phyloP scores from a whole-genome alignment of 2,888 invertebrate genomes.

The Volucella bombylans region DNA sequence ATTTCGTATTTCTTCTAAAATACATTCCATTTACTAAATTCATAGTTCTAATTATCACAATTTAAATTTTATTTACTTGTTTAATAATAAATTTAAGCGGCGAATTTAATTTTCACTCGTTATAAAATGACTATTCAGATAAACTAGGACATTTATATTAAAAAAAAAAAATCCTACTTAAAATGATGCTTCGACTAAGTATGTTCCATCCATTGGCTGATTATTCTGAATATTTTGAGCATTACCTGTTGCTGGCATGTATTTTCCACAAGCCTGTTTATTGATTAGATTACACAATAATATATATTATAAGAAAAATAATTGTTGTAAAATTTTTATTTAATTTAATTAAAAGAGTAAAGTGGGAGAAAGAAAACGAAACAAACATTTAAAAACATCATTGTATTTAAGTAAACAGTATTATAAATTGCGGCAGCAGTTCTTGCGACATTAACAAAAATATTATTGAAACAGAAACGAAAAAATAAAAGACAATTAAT shows the following conservation, averaged over 20 bases:
- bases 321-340: too few relatives aligned
- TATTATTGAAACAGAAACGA: too few relatives aligned
- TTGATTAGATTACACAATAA: slow-evolving; percentile 14
- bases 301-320: neutral
- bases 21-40: slow-evolving; percentile 35
- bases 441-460: too few relatives aligned
- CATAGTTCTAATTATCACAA: slow-evolving; percentile 67
- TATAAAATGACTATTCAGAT: neutral
- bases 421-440: too few relatives aligned
- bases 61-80: slow-evolving; percentile 47
- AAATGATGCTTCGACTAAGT: slow-evolving; percentile 93
- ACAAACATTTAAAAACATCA: too few relatives aligned
- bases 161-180: slow-evolving; percentile 80
- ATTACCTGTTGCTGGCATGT: slow-evolving; percentile 92
- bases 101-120: slow-evolving; percentile 7
- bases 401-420: too few relatives aligned
- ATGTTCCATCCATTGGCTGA: slow-evolving; percentile 92
- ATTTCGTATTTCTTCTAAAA: slow-evolving; percentile 15
- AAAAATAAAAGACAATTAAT: too few relatives aligned
- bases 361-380: too few relatives aligned
- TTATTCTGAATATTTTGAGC: slow-evolving; percentile 91
- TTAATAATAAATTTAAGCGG: slow-evolving; percentile 11
- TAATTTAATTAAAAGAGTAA: too few relatives aligned
- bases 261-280: slow-evolving; percentile 91
- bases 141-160: slow-evolving; percentile 4